Evolutionary conservation across 2,797 vertebrate species (phyloP), one percentile per base, ranked within the genome.

Genomic region (Lacerta bilineata): DNA sequence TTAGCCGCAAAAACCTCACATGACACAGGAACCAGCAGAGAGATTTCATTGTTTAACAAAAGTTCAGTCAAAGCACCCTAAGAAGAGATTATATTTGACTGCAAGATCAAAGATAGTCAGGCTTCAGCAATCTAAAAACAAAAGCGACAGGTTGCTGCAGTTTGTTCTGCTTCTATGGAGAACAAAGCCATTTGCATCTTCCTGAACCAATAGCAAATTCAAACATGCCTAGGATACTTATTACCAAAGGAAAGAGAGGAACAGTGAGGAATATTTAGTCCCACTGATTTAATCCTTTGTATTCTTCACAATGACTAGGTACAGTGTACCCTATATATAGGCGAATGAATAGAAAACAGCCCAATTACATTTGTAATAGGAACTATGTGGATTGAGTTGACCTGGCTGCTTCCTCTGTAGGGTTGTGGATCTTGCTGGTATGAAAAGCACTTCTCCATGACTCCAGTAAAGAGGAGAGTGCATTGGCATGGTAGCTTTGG

Each of bases 51-150:
- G 25, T 43, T 61, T 20, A 43, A 18, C 55, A 27, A 4, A 17
- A 8, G n/a, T 27, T 80, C 5, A 50, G 68, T 8, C 9, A 41
- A 75, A 11, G 29, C 25, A 66, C 6, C 74, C n/a, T 55, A 18
- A 87, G 64, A 75, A 39, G 61, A 69, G 55, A 64, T 87, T 66
- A 41, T 43, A 83, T 55, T 83, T 83, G 72, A 43, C 20, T 89
- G 27, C 46, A 88, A 87, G 50, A 69, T 8, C 20, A 23, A 74
- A 80, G 50, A 39, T 64, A 43, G 25, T 76, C 86, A 87, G 82
- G 66, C 29, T 81, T 41, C 80, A 87, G 41, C 80, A 39, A 41
- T 66, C 15, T 18, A 76, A 81, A 66, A 33, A 79, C 7, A 5
- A 23, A 81, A 9, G 36, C 20, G 86, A 72, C 36, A n/a, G 55